Conservation (phyloP, 2,113 vertebrate species). For the Oreochromis aureus region DNA sequence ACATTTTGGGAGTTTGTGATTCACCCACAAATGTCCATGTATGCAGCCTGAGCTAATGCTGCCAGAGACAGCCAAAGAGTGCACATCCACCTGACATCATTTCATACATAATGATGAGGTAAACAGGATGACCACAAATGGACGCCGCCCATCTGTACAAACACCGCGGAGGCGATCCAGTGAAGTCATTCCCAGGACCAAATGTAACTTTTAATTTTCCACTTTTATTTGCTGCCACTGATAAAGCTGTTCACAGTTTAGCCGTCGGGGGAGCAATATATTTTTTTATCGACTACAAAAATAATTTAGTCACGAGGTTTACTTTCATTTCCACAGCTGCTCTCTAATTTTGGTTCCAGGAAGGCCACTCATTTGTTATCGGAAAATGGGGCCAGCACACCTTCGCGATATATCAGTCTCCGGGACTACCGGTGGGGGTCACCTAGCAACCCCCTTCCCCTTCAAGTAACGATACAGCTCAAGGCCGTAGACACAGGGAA, state of each 20-base stretch:
- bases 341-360: background rate
- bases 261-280: background rate
- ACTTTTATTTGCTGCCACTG: background rate
- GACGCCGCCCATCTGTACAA: background rate
- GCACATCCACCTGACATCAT: constrained; percentile 47
- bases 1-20: background rate
- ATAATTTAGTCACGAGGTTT: background rate
- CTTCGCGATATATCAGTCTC: constrained; percentile 16
- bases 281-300: background rate
- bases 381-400: constrained; percentile 11
- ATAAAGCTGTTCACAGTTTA: background rate
- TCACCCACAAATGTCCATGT: background rate
- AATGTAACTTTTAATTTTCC: background rate
- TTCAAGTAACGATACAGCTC: constrained; percentile 38
- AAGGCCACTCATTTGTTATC: constrained; percentile 14
- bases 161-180: background rate
- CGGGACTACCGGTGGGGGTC: constrained; percentile 10
- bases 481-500: constrained; percentile 34
- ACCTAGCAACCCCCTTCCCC: constrained; percentile 20
- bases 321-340: constrained; percentile 8
- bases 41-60: background rate
- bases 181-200: background rate
- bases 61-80: constrained; percentile 5
- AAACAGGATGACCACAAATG: constrained; percentile 1
- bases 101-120: constrained; percentile 15